These are phyloP conservation scores for Abscondita cerata DNA, from an alignment of 2,888 invertebrate genomes.

Conservation along the genomic window DNA sequence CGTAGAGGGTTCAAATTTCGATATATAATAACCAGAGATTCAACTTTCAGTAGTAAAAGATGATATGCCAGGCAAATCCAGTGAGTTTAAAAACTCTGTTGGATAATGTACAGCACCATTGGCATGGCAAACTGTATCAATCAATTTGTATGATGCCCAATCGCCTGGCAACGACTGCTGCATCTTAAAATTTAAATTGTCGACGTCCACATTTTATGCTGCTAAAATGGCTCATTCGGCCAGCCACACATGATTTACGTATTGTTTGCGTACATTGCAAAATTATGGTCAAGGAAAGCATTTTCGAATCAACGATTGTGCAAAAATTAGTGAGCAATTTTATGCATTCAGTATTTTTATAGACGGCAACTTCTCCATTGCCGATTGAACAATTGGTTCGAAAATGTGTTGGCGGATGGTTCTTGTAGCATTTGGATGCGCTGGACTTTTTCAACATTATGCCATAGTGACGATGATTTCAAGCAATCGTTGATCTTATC, in stretches of 20 bases:
- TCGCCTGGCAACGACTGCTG: conserved; percentile 19
- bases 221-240: conserved; percentile 48
- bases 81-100: conserved; percentile 47
- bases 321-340: conserved; percentile 44
- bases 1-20: conserved; percentile 47
- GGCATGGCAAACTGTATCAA: conserved; percentile 25
- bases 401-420: conserved; percentile 43
- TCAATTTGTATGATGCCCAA: conserved; percentile 25
- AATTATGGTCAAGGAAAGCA: conserved; percentile 13
- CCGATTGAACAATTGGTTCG: conserved; percentile 43
- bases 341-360: conserved; percentile 38
- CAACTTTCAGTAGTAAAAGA: conserved; percentile 45
- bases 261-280: conserved; percentile 26
- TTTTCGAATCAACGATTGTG: conserved; percentile 33
- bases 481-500: conserved; percentile 39
- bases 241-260: conserved; percentile 38
- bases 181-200: conserved; percentile 25
- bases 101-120: conserved; percentile 29
- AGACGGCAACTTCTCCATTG: conserved; percentile 39
- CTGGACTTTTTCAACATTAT: conserved; percentile 31
- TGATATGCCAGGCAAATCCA: no score
- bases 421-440: conserved; percentile 41
- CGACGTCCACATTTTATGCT: conserved; percentile 48
- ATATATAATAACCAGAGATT: conserved; percentile 47
- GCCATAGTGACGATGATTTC: conserved; percentile 35